These are phyloP conservation scores for Xenops minutus DNA, from an alignment of 2,797 vertebrate genomes.

Conservation along the genomic window DNA sequence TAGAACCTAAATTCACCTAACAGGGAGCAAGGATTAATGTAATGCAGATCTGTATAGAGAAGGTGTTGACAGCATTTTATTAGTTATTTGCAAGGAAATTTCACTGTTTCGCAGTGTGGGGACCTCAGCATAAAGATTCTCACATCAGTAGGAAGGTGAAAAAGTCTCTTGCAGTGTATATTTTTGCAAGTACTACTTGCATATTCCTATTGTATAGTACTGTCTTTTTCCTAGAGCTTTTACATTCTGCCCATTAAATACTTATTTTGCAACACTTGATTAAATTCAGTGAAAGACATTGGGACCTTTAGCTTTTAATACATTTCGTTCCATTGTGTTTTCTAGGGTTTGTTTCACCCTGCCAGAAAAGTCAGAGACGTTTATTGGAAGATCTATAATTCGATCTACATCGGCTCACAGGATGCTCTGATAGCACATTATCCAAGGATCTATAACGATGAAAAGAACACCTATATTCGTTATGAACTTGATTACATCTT, in stretches of 20 bases:
- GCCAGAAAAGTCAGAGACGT: slow-evolving; percentile 97
- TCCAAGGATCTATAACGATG: slow-evolving; percentile 96
- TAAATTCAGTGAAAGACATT: neutral
- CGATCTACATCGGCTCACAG: slow-evolving; percentile 98
- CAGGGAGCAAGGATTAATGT: neutral
- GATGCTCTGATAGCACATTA: slow-evolving; percentile 98
- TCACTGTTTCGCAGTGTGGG: neutral
- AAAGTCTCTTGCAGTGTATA: neutral
- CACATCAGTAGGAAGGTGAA: neutral
- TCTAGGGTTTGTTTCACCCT: slow-evolving; percentile 95
- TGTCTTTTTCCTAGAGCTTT: neutral
- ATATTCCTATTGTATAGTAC: neutral
- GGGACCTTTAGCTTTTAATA: neutral
- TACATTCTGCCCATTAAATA: neutral
- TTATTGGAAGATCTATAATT: slow-evolving; percentile 99
- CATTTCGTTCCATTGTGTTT: neutral
- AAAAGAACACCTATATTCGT: slow-evolving; percentile 95
- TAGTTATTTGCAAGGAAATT: neutral
- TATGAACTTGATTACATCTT: slow-evolving; percentile 96
- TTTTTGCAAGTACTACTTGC: neutral
- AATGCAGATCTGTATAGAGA: neutral
- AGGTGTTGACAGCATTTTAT: neutral
- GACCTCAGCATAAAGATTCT: neutral
- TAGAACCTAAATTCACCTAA: neutral
- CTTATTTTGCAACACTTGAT: neutral